phyloP scores from a whole-genome alignment of 2,113 vertebrate genomes.

The Scophthalmus maximus region DNA sequence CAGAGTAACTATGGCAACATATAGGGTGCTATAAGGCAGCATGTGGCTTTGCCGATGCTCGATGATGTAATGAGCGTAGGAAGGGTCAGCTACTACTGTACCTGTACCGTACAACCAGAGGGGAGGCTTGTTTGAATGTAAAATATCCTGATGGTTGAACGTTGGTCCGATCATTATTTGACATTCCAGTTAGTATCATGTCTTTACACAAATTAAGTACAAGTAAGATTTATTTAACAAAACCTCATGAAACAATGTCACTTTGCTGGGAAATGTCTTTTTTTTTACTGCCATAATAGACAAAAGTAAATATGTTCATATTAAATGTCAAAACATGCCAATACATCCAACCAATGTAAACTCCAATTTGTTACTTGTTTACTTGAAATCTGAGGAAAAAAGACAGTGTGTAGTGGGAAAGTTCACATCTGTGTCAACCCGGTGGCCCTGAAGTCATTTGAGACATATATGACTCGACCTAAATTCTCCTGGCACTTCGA shows the following conservation, averaged over 20 bases:
- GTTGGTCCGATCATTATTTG: slow-evolving; percentile 13
- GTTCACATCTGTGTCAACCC: neutral
- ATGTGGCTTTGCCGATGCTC: slow-evolving; percentile 39
- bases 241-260: neutral
- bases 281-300: slow-evolving; percentile 2
- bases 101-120: slow-evolving; percentile 10
- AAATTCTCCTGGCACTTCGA: neutral
- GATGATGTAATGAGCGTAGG: slow-evolving; percentile 64
- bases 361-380: neutral
- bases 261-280: neutral
- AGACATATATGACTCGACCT: neutral
- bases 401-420: neutral
- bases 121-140: slow-evolving; percentile 14
- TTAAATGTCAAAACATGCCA: neutral
- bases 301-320: slow-evolving; percentile 2
- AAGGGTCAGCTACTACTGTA: slow-evolving; percentile 39
- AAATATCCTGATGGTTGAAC: slow-evolving; percentile 9
- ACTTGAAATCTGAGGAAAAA: neutral
- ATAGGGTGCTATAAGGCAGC: slow-evolving; percentile 40
- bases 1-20: slow-evolving; percentile 74
- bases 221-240: neutral
- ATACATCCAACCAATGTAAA: neutral
- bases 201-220: neutral
- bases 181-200: slow-evolving; percentile 23
- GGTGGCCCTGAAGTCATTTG: no score